Base-by-base conservation (phyloP, 2,888 invertebrate genomes). In the Dryobotodes eremita region DNA sequence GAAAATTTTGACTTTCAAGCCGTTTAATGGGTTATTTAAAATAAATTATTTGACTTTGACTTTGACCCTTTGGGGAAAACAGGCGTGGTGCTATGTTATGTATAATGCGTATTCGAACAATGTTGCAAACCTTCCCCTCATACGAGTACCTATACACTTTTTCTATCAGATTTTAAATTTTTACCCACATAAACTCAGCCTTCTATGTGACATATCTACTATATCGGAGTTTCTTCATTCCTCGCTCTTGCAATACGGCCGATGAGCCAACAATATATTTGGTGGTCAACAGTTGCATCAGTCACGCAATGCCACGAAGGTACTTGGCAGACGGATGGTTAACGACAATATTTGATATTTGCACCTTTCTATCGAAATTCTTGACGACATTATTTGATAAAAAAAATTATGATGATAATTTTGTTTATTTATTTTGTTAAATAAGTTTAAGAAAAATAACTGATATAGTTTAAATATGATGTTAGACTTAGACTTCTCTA, bases 271-370 rank as follows among this genome's bases (percentile, higher is more conserved):
- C 59, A 15, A 66, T 71, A 65, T n/a, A n/a, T n/a, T 71, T 80
- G 72, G 80, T 73, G 73, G 71, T 59, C 68, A 81, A 57, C 66
- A 53, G 20, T 87, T 87, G 59, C 88, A 20, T 77, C 77, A 89
- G 53, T 23, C 4, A 57, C 23, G 2, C 65, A 80, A 77, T 69
- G 73, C 62, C 77, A 79, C 23, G 5, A 62, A 50, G 61, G 65
- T 55, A 65, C 50, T 59, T 46, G 15, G 6, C n/a, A 57, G 17
- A 46, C 61, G 13, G 13, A 4, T 42, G n/a, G 36, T 61, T 71
- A 42, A 15, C 42, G 26, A 10, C 13, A 71, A 71, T 80, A 66
- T 79, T 64, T 53, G 23, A 57, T 84, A 42, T 84, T 84, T 62
- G 17, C 68, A 78, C 2, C 0, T 59, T 53, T 36, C 13, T 17